Percentiles rank a stretch among this genome's conserved stretches.
phyloP scores from a whole-genome alignment of 92 coral and sea anemone species.

The Epizoanthus illoricatus region DNA sequence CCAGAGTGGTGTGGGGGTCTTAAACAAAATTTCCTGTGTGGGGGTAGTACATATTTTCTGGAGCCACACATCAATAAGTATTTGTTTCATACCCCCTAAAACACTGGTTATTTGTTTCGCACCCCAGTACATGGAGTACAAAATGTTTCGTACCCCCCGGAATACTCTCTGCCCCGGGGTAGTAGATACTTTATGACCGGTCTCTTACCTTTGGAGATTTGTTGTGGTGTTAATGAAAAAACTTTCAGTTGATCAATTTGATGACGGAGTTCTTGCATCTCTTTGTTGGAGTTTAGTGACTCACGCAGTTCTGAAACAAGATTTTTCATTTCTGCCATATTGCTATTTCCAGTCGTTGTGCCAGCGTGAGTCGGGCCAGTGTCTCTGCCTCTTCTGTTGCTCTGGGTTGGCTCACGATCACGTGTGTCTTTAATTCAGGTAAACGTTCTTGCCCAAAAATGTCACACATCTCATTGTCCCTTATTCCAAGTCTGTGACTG shows the following conservation, averaged over 20 bases:
- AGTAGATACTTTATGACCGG: no score
- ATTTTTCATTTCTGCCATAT: neutral
- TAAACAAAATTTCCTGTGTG: no score
- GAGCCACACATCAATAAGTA: no score
- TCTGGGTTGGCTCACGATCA: neutral
- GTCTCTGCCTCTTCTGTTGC: neutral
- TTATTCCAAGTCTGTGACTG: neutral
- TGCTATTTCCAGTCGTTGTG: neutral
- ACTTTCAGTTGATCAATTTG: neutral
- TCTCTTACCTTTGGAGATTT: conserved; percentile 7
- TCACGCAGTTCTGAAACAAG: neutral
- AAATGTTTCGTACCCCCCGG: no score
- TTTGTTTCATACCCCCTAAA: no score
- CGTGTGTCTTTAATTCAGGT: neutral
- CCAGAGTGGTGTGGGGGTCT: no score
- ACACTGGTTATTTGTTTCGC: no score
- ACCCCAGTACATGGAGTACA: no score
- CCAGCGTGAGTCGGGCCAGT: neutral
- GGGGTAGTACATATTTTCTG: no score
- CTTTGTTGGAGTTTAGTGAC: neutral
- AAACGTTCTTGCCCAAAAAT: neutral
- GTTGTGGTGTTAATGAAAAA: neutral
- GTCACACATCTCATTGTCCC: neutral
- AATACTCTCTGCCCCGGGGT: no score
- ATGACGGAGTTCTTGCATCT: conserved; percentile 3